Percentiles rank a stretch among this genome's conserved stretches.
Evolutionary conservation across 2,888 invertebrate species (phyloP).

Genomic region (Diaperis boleti): DNA sequence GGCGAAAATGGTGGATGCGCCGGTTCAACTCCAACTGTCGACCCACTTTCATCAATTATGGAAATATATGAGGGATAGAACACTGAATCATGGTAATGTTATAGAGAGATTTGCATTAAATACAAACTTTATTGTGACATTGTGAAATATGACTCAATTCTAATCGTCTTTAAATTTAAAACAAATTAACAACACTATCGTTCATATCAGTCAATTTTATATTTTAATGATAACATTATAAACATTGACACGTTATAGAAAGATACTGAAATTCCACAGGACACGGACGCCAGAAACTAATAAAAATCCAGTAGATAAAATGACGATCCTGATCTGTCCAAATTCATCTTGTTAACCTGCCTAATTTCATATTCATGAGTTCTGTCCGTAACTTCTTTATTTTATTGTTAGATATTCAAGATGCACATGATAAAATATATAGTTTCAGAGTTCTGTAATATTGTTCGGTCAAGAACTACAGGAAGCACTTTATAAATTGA

Average conservation of each 20-base stretch:
- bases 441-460: not conserved
- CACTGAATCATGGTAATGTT: not conserved
- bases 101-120: too few species aligned
- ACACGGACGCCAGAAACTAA: too few species aligned
- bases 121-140: too few species aligned
- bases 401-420: constrained; percentile 11
- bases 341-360: not conserved
- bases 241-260: too few species aligned
- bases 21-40: constrained; percentile 3
- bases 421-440: constrained; percentile 24
- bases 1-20: constrained; percentile 41
- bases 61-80: not conserved
- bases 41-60: constrained; percentile 10
- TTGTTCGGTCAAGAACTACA: constrained; percentile 24
- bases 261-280: too few species aligned
- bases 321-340: not conserved
- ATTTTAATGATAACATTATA: too few species aligned
- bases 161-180: too few species aligned
- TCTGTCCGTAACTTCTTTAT: constrained; percentile 19
- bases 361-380: constrained; percentile 15
- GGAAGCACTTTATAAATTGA: constrained; percentile 23
- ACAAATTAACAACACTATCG: too few species aligned
- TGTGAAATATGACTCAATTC: too few species aligned
- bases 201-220: too few species aligned
- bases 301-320: too few species aligned